Percentiles rank a stretch among this genome's conserved stretches.
phyloP scores from a whole-genome alignment of 1,140 invertebrate genomes.

The Nasonia vitripennis region DNA sequence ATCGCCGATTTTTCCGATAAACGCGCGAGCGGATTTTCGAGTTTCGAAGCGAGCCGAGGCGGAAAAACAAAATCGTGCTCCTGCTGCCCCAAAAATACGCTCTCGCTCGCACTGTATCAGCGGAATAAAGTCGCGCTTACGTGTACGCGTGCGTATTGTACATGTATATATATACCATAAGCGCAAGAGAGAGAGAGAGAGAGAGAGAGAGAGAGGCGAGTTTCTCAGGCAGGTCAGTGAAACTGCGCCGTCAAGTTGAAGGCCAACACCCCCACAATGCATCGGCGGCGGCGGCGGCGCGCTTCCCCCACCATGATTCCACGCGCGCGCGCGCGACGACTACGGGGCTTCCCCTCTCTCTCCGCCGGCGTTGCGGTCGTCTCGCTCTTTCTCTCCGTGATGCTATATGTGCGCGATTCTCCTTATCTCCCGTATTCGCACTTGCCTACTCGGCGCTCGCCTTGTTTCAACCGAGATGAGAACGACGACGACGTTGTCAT shows the following conservation, averaged over 20 bases:
- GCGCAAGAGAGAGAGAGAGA: conserved; percentile 9
- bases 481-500: not conserved
- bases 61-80: not conserved
- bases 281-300: conserved; percentile 65
- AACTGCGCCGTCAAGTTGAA: conserved; percentile 77
- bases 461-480: not conserved
- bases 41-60: no score
- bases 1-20: not conserved
- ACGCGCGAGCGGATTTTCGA: not conserved
- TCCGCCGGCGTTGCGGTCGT: not conserved
- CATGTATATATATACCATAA: not conserved
- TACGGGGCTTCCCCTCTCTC: conserved; percentile 15
- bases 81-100: conserved; percentile 25
- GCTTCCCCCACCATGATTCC: not conserved
- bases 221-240: conserved; percentile 75
- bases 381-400: conserved; percentile 2
- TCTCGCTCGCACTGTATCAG: not conserved
- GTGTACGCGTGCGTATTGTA: not conserved
- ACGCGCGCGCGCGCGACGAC: conserved; percentile 5
- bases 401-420: no score
- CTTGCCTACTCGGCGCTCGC: not conserved
- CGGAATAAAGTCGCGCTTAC: conserved; percentile 17
- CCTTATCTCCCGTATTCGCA: not conserved
- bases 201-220: conserved; percentile 28
- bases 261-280: conserved; percentile 77